A percentile compares a stretch with the other conserved stretches of the same genome.
phyloP scores from a whole-genome alignment of 1,140 invertebrate species.

The Ganaspis sp. region DNA sequence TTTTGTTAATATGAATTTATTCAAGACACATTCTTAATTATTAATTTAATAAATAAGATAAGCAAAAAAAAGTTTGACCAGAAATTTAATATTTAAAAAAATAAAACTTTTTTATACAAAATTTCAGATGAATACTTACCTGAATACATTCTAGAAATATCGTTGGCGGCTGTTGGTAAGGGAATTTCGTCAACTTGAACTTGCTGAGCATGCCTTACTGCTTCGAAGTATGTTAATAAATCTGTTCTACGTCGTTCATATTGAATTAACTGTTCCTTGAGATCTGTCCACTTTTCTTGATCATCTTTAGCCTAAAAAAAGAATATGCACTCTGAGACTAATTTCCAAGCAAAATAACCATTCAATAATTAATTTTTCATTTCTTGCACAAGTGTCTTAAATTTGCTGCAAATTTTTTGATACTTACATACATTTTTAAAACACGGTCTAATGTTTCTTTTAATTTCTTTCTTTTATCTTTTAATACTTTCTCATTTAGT shows the following conservation, averaged over 20 bases:
- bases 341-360: too few species aligned
- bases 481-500: constrained; percentile 96
- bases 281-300: constrained; percentile 92
- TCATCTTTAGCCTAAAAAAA: constrained; percentile 93
- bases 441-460: constrained; percentile 96
- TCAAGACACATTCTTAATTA: too few species aligned
- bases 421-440: constrained; percentile 97
- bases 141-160: constrained; percentile 73
- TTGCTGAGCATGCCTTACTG: constrained; percentile 95
- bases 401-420: constrained; percentile 25
- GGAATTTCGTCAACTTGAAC: constrained; percentile 98
- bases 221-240: constrained; percentile 94
- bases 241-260: constrained; percentile 93
- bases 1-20: too few species aligned
- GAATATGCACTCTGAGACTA: not conserved
- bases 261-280: constrained; percentile 93
- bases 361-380: too few species aligned
- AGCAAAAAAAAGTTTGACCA: constrained; percentile 56
- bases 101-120: too few species aligned
- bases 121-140: too few species aligned
- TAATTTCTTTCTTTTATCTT: constrained; percentile 97
- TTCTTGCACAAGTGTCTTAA: not conserved
- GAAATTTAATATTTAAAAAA: too few species aligned
- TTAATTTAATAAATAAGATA: too few species aligned
- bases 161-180: constrained; percentile 81